A percentile compares a stretch with the other conserved stretches of the same genome.
Evolutionary conservation across 2,113 vertebrate species (phyloP).

Genomic region (Nothoprocta pentlandii): DNA sequence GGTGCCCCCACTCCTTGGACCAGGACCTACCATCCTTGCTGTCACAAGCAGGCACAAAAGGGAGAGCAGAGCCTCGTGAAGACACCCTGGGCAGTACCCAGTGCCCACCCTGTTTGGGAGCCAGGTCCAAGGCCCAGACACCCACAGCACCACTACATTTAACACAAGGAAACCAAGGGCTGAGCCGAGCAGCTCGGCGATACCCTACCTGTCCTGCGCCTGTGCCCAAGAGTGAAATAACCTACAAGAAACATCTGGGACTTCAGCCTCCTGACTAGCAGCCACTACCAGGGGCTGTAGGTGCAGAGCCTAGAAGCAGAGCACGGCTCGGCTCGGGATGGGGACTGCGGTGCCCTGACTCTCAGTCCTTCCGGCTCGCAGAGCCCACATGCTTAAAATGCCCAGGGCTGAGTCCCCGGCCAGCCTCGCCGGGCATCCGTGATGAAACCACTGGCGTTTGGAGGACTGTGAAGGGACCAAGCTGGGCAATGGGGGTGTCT

Average conservation of each 20-base stretch:
- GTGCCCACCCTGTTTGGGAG: not conserved
- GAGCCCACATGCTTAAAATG: not conserved
- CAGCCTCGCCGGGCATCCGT: not conserved
- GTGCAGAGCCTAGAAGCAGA: accelerated
- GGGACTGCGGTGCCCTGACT: accelerated
- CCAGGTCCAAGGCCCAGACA: accelerated
- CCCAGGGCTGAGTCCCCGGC: accelerated
- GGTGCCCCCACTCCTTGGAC: not conserved
- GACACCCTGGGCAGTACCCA: not conserved
- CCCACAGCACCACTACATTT: not conserved
- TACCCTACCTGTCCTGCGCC: not conserved
- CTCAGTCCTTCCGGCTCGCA: not conserved
- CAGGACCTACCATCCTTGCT: not conserved
- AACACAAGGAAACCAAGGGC: not conserved
- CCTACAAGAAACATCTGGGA: not conserved
- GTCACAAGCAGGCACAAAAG: not conserved
- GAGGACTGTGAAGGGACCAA: not conserved
- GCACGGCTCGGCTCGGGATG: not conserved
- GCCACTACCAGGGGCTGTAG: not conserved
- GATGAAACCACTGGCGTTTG: not conserved
- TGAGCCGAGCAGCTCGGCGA: not conserved
- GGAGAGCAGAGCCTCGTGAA: not conserved
- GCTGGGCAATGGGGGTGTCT: not conserved
- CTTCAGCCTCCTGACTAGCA: not conserved
- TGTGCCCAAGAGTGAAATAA: not conserved